Evolutionary conservation across 2,888 invertebrate species (phyloP), one percentile per base, ranked within the genome.

Genomic region (Arge pagana): DNA sequence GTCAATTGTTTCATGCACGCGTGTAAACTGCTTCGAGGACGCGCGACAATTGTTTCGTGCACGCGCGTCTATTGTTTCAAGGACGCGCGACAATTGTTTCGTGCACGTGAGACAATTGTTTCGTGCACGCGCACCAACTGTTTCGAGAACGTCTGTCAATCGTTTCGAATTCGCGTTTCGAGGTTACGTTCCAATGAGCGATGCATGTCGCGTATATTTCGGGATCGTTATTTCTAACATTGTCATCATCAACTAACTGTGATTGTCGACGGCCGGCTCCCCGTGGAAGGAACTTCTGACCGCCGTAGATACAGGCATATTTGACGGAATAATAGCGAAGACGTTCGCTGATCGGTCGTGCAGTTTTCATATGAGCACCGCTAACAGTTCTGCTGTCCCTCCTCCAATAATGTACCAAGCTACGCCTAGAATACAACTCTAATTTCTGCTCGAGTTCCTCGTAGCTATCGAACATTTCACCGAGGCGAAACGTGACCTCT

Each of bases 291-390:
- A 77, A 77, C 41, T 77, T 77, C 48, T 78, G 77, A 5, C 78
- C 78, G 4, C 78, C 78, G 53, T 77, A 78, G 39, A 78, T 77
- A 53, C 78, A 78, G 1, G 78, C 77, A 56, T 76, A 78, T 48
- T 77, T 76, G 0, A 78, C 73, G 1, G 77, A 76, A 57, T 78
- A 78, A 63, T 78, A 78, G 55, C 74, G 76, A 7, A 78, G 62
- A 42, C 66, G 61, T 31, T 72, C 66, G 36, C 76, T 73, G 26
- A 78, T 76, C 3, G 75, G 76, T 15, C 78, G 66, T 4, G 77
- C 69, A 6, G 78, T 77, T 65, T 78, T 78, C 68, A 76, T 77
- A 57, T 73, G 76, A 15, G 78, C 78, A 11, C 75, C 76, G 23
- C 71, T 72, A n/a, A 78, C 78, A 1, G 78, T 77, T 57, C 78